Evolutionary conservation across 2,113 vertebrate genomes (phyloP), one percentile per base, ranked within the genome.

Genomic region (Sturnus vulgaris): DNA sequence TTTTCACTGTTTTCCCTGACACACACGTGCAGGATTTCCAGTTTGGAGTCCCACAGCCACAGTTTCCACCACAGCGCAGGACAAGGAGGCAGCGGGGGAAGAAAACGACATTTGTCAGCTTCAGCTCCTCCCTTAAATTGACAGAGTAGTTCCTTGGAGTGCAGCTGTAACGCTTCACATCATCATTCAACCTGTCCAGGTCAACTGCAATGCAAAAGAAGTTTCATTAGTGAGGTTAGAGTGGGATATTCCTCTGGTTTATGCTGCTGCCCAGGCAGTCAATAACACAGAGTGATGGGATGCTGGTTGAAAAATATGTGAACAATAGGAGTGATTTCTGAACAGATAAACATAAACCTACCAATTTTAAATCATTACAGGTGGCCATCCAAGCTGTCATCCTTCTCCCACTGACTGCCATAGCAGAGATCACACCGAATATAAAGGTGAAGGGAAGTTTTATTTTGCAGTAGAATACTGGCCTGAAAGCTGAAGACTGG

Each of bases 81-180:
- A 99, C 99, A 15, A 99, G 98, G 63, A 99, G 98, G 95, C 99
- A 99, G 15, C 99, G 99, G 2, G 99, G 99, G 92, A 99, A 99
- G 98, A 99, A 99, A 77, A 99, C 98, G 0, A 98, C 98, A 3
- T 97, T 99, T 95, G 98, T 98, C 88, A 98, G 93, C 95, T 97
- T 98, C 91, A 99, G 98, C 96, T 99, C 99, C 93, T 99, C 99
- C 21, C 99, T 98, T 80, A 99, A 96, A 94, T 99, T 99, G 27
- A 99, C 98, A 0, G 99, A 99, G 92, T 98, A 99, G 96, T 99
- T 99, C 40, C 99, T 98, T 0, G 99, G 99, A 12, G 99, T 99
- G 84, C 99, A 99, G 75, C 99, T 99, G 97, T 99, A 99, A n/a
- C 98, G 98, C 95, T 98, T 99, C 85, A 99, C 99, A 4, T 99